Evolutionary conservation across 2,797 vertebrate species (phyloP), one percentile per base, ranked within the genome.

Genomic region (Erethizon dorsatum): DNA sequence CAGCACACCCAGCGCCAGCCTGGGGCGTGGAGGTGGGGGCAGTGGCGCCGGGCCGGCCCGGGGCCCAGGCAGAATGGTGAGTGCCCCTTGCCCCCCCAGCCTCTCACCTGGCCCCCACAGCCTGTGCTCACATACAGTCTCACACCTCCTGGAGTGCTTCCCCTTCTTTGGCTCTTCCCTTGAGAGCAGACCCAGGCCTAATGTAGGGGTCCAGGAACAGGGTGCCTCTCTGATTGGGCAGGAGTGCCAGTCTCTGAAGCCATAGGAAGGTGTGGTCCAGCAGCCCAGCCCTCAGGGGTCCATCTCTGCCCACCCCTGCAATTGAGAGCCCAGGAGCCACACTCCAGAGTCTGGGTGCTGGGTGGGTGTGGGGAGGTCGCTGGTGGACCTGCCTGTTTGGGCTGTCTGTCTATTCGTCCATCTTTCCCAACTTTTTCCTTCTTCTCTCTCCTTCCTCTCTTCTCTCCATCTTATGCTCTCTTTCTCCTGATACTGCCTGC

Each of bases 1-100:
- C 73, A 99, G 99, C 95, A 99, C 99, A 0, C 99, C 99, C 0
- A 99, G 99, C 0, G 99, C 99, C 98, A 99, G 99, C 98, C 98
- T 99, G 98, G 99, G 99, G 1, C 99, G 99, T 69, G 99, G 99
- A 95, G 99, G 99, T 91, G 98, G 99, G 97, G 99, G 99, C 1
- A 98, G 99, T 96, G 99, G 99, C 80, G 99, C 99, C 69, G 98
- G 99, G 3, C 99, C 99, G 9, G 97, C 98, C 33, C 99, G 99
- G 98, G 99, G 98, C 83, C 98, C 98, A 0, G 98, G 99, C 94
- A 98, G 99, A 57, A 98, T 99, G 99, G 99, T 99, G 95, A 98
- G 97, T 92, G 45, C 14, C 69, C 28, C 2, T 12, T 28, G 26
- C 65, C 52, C 45, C 52, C 28, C 33, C 50, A 9, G 50, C 78